A percentile compares a stretch with the other conserved stretches of the same genome.
phyloP scores from a whole-genome alignment of 2,113 vertebrate species.

The Hypanus sabinus region DNA sequence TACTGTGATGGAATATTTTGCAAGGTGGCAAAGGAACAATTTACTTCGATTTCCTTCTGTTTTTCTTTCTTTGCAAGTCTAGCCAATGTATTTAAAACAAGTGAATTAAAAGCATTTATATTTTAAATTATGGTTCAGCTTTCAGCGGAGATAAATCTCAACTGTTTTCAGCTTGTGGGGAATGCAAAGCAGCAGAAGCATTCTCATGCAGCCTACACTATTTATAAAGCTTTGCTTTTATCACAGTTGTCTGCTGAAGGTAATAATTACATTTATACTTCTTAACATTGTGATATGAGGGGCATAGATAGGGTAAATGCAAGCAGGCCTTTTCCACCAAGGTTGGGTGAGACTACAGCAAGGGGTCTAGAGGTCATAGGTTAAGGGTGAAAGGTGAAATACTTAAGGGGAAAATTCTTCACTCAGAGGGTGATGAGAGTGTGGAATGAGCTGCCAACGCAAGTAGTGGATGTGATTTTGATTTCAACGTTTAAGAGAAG shows the following conservation, averaged over 20 bases:
- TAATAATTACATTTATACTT: constrained; percentile 23
- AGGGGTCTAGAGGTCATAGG: too few species aligned
- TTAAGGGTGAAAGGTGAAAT: too few species aligned
- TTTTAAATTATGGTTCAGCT: neutral
- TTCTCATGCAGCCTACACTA: neutral
- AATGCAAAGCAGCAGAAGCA: neutral
- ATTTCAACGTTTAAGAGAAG: too few species aligned
- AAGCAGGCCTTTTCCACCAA: too few species aligned
- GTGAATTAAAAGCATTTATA: neutral
- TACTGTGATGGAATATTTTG: neutral
- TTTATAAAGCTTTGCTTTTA: neutral
- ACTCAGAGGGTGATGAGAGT: too few species aligned
- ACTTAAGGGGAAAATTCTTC: too few species aligned
- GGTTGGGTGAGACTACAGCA: too few species aligned
- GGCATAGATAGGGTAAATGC: too few species aligned
- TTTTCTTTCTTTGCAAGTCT: neutral
- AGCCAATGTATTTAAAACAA: neutral
- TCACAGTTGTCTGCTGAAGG: neutral
- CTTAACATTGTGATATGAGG: neutral
- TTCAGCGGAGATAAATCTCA: neutral
- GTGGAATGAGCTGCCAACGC: too few species aligned
- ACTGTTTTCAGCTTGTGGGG: neutral
- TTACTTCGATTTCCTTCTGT: neutral
- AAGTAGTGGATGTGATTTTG: too few species aligned
- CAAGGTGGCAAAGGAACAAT: neutral